Conservation (phyloP, 2,113 vertebrate species). For the Mastomys natalensis region DNA sequence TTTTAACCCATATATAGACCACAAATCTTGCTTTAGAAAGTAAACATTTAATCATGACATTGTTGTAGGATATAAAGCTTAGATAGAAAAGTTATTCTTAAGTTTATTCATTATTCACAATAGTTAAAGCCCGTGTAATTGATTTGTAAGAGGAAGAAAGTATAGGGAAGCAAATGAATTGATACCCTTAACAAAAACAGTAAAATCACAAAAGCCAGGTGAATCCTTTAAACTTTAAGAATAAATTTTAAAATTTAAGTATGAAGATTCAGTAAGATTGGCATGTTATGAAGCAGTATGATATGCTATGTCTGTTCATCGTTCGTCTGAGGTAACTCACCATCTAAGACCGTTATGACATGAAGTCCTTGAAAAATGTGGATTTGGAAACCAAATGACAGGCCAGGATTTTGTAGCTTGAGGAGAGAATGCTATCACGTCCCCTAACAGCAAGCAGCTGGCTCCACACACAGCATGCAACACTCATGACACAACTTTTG, state of each 20-base stretch:
- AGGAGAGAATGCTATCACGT: not conserved
- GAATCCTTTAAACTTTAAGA: conserved; percentile 76
- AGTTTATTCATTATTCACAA: conserved; percentile 65
- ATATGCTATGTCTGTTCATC: not conserved
- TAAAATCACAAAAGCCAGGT: conserved; percentile 67
- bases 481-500: not conserved
- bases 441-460: not conserved
- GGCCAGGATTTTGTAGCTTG: not conserved
- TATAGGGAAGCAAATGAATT: conserved; percentile 79
- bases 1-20: conserved; percentile 79
- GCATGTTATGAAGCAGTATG: conserved; percentile 42
- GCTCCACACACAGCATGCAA: not conserved
- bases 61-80: conserved; percentile 72
- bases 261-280: not conserved
- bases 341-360: not conserved
- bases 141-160: conserved; percentile 79
- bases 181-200: conserved; percentile 36
- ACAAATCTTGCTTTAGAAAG: conserved; percentile 71
- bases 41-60: conserved; percentile 77
- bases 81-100: conserved; percentile 74
- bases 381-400: not conserved
- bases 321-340: not conserved
- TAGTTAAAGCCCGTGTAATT: conserved; percentile 73
- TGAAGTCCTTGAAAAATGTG: not conserved
- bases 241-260: conserved; percentile 62